These are phyloP conservation scores for Ornithoptera priamus DNA, from an alignment of 2,888 invertebrate genomes.

Conservation along the genomic window DNA sequence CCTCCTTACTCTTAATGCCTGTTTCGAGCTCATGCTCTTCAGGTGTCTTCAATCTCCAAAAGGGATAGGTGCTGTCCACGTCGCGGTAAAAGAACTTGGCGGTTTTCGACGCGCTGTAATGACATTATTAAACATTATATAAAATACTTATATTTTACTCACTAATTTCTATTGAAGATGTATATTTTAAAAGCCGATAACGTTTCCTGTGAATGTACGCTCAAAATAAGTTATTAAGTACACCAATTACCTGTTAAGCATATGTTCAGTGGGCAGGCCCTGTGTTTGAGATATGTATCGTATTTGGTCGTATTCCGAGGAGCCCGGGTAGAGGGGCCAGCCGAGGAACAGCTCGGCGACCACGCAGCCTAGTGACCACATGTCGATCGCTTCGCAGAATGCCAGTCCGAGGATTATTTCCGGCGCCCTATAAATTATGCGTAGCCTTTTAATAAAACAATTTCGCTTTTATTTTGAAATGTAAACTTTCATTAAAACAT, in stretches of 20 bases:
- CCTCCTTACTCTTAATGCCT: conserved; percentile 99
- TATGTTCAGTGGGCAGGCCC: conserved; percentile 97
- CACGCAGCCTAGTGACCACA: conserved; percentile 99
- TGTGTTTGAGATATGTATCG: conserved; percentile 98
- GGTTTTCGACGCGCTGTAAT: conserved; percentile 96
- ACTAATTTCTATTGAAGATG: too few species aligned
- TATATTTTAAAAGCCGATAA: too few species aligned
- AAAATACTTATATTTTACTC: too few species aligned
- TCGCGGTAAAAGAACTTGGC: conserved; percentile 99
- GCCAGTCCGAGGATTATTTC: conserved; percentile 98
- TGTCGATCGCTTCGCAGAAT: conserved; percentile 99
- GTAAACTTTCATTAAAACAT: too few species aligned
- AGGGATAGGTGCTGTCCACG: conserved; percentile 93
- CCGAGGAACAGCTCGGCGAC: conserved; percentile 99
- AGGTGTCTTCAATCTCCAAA: conserved; percentile 94
- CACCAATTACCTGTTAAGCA: conserved; percentile 92
- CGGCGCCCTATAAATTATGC: conserved; percentile 84
- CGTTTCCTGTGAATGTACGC: too few species aligned
- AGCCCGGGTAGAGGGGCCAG: conserved; percentile 99
- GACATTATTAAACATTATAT: too few species aligned
- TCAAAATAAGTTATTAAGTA: too few species aligned
- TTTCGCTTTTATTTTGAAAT: too few species aligned
- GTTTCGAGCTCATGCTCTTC: conserved; percentile 99
- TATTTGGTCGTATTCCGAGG: conserved; percentile 99
- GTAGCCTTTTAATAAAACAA: background rate